Evolutionary conservation across 2,797 vertebrate species (phyloP).

Genomic region (Ptychobarbus kaznakovi): DNA sequence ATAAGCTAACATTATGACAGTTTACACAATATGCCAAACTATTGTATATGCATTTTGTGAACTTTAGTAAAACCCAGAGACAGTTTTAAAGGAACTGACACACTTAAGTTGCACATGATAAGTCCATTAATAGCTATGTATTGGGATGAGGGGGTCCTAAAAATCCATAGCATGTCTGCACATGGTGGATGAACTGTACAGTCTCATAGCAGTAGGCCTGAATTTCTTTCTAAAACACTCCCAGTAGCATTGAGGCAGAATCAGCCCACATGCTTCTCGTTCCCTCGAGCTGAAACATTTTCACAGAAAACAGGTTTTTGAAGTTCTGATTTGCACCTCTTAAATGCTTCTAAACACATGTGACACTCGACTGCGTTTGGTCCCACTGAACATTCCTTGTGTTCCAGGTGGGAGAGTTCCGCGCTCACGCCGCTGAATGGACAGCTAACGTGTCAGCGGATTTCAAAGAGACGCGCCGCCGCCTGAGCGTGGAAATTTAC

Average conservation of each 20-base stretch:
- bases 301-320: constrained; percentile 15
- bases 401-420: constrained; percentile 91
- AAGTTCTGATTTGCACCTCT: constrained; percentile 15
- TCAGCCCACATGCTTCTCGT: not conserved
- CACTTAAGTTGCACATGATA: not conserved
- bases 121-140: not conserved
- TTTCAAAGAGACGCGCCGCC: constrained; percentile 93
- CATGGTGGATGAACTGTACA: not conserved
- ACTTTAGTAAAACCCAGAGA: not conserved
- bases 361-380: not conserved
- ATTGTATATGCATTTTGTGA: not conserved
- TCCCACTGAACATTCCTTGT: not conserved
- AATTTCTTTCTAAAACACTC: not conserved
- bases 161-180: not conserved
- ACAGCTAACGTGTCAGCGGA: constrained; percentile 95
- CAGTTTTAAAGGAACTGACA: not conserved
- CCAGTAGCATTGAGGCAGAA: not conserved
- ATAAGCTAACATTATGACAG: no score
- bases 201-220: not conserved
- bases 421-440: constrained; percentile 97
- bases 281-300: constrained; percentile 13
- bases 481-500: constrained; percentile 93
- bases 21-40: not conserved
- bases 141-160: not conserved
- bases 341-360: constrained; percentile 9